A percentile compares a stretch with the other conserved stretches of the same genome.
Conservation (phyloP, 2,797 vertebrate genomes). For the Sphenopsis melanotis region DNA sequence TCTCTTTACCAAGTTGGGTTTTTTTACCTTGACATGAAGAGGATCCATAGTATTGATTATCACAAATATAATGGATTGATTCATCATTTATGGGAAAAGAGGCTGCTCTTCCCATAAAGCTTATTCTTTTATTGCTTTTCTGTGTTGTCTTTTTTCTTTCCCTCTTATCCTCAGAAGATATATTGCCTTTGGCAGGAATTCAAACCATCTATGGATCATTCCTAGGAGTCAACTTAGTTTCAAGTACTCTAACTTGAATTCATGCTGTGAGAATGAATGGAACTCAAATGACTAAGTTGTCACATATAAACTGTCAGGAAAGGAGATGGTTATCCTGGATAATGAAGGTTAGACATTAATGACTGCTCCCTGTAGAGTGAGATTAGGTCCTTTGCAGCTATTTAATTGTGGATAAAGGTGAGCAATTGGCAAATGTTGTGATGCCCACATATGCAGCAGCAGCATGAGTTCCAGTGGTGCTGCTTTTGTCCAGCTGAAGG, state of each 20-base stretch:
- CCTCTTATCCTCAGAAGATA: conserved; percentile 42
- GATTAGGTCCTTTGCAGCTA: not conserved
- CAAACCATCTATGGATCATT: conserved; percentile 72
- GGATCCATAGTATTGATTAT: conserved; percentile 77
- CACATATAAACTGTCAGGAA: not conserved
- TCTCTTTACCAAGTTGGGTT: conserved; percentile 52
- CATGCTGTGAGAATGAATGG: conserved; percentile 41
- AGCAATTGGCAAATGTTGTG: not conserved
- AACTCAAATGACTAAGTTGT: conserved; percentile 44
- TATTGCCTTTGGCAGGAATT: conserved; percentile 74
- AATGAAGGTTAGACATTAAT: not conserved
- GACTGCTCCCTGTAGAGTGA: not conserved
- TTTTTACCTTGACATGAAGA: conserved; percentile 68
- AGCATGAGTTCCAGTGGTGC: not conserved
- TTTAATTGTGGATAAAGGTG: not conserved
- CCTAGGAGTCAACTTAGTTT: conserved; percentile 58
- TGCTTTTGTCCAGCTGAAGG: not conserved
- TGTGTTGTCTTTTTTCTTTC: not conserved
- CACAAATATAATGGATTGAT: conserved; percentile 78
- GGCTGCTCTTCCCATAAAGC: conserved; percentile 75
- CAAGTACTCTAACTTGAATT: conserved; percentile 44
- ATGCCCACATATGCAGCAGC: not conserved
- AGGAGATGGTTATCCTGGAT: not conserved
- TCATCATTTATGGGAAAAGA: conserved; percentile 80
- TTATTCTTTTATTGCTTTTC: conserved; percentile 20